Conservation (phyloP, 2,797 vertebrate genomes). For the Sebastes taczanowskii region DNA sequence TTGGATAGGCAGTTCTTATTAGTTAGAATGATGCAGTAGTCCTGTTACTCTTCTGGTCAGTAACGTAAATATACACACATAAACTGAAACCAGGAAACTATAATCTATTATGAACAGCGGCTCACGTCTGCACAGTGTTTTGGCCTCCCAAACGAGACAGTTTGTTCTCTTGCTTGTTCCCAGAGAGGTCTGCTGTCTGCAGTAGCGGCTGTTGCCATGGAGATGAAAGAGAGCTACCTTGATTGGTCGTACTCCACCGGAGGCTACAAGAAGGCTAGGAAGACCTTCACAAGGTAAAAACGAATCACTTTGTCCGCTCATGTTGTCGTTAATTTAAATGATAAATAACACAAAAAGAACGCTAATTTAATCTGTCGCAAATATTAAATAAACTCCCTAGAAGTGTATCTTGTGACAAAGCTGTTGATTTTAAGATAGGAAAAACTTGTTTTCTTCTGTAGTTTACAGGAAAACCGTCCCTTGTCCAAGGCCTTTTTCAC, state of each 20-base stretch:
- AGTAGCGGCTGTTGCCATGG: conserved; percentile 79
- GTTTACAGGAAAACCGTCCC: conserved; percentile 90
- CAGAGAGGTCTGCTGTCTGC: conserved; percentile 87
- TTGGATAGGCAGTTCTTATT: neutral
- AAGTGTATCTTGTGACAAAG: neutral
- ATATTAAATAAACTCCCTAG: neutral
- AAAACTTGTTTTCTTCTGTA: conserved; percentile 54
- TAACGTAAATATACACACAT: neutral
- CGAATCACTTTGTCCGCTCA: neutral
- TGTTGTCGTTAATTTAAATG: neutral
- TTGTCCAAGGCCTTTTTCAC: conserved; percentile 91
- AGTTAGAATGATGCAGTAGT: neutral
- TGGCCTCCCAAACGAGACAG: conserved; percentile 21
- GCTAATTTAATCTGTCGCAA: neutral
- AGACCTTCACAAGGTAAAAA: conserved; percentile 88
- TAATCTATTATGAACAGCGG: neutral
- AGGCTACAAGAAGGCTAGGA: conserved; percentile 90
- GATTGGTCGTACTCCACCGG: conserved; percentile 88
- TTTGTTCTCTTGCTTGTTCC: conserved; percentile 48
- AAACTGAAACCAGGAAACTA: neutral
- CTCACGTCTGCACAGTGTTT: neutral
- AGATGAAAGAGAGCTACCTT: conserved; percentile 91
- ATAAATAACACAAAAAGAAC: neutral
- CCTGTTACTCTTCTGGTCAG: neutral
- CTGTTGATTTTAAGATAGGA: neutral